Evolutionary conservation across 2,797 vertebrate species (phyloP).

Genomic region (Miichthys miiuy): DNA sequence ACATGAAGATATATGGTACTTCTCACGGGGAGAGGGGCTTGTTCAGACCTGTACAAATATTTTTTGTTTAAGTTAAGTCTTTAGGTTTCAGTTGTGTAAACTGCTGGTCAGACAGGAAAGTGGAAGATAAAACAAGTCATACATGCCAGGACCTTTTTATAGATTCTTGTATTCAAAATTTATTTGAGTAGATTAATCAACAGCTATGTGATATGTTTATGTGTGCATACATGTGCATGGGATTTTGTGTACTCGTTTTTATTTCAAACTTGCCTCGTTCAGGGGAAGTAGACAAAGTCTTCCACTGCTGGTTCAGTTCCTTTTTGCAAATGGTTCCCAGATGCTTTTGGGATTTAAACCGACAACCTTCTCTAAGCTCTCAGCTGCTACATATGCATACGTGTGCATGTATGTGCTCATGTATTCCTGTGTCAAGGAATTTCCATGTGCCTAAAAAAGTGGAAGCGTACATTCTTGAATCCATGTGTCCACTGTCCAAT

Average conservation of each 20-base stretch:
- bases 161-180: background rate
- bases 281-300: background rate
- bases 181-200: conserved; percentile 13
- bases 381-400: background rate
- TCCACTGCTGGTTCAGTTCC: background rate
- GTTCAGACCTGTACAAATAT: conserved; percentile 25
- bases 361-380: conserved; percentile 14
- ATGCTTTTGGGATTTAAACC: conserved; percentile 20
- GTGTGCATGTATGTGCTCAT: background rate
- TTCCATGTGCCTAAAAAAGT: background rate
- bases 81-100: conserved; percentile 13
- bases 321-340: background rate
- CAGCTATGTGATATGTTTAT: background rate
- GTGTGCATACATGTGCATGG: background rate
- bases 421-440: background rate
- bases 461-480: background rate
- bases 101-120: background rate
- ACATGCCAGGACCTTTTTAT: conserved; percentile 1
- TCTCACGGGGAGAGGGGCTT: background rate
- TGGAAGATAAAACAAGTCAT: background rate
- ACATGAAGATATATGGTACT: background rate
- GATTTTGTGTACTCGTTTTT: background rate
- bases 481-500: background rate
- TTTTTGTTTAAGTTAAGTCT: conserved; percentile 23
- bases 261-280: background rate